These are phyloP conservation scores for Selenia dentaria DNA, from an alignment of 2,888 invertebrate genomes.

Conservation along the genomic window DNA sequence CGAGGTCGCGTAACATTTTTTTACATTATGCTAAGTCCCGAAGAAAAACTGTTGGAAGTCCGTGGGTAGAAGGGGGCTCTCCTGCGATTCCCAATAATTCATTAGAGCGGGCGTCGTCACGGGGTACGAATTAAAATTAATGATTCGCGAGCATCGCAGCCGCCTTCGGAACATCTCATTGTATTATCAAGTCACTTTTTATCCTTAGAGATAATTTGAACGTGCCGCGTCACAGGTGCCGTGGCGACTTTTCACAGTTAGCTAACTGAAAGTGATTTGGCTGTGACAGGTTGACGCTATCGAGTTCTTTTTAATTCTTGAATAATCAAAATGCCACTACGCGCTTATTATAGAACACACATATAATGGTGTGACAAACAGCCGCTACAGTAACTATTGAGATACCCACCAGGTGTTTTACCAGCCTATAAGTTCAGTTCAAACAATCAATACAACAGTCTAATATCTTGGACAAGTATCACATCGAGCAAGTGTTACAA, in stretches of 20 bases:
- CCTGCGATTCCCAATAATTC: slow-evolving; percentile 82
- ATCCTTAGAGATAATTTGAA: slow-evolving; percentile 71
- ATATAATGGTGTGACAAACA: too few species aligned
- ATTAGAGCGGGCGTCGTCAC: slow-evolving; percentile 78
- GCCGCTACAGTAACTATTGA: too few species aligned
- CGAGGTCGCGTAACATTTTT: slow-evolving; percentile 77
- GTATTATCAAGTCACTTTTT: slow-evolving; percentile 77
- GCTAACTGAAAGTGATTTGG: slow-evolving; percentile 49
- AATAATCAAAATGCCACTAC: too few species aligned
- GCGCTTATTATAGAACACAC: too few species aligned
- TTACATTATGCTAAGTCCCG: slow-evolving; percentile 80
- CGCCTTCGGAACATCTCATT: slow-evolving; percentile 68
- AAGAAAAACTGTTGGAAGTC: slow-evolving; percentile 75
- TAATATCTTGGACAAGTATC: too few species aligned
- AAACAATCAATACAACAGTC: too few species aligned
- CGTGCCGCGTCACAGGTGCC: slow-evolving; percentile 70
- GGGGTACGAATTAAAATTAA: slow-evolving; percentile 83
- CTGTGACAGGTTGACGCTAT: too few species aligned
- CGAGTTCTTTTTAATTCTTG: too few species aligned
- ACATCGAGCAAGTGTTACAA: too few species aligned
- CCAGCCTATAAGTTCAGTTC: too few species aligned
- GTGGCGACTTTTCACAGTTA: slow-evolving; percentile 63
- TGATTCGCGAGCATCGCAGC: slow-evolving; percentile 77
- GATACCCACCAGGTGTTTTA: too few species aligned
- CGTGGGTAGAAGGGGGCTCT: slow-evolving; percentile 60